These are phyloP conservation scores for Tethea ocularis DNA, from an alignment of 2,888 invertebrate species.

Conservation along the genomic window DNA sequence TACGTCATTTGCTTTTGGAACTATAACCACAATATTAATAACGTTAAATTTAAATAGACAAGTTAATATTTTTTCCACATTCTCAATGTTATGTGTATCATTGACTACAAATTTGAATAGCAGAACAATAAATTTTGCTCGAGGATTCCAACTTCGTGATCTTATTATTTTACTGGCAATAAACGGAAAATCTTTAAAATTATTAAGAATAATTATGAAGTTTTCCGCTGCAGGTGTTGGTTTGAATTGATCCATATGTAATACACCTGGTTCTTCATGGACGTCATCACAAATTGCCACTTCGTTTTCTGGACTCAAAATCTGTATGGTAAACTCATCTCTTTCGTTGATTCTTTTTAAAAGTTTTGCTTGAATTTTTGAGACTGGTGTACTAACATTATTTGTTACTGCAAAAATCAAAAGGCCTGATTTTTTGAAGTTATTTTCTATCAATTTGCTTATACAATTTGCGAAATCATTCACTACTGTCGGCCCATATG, in stretches of 20 bases:
- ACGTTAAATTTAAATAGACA: conserved; percentile 64
- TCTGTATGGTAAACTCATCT: conserved; percentile 46
- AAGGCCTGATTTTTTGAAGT: conserved; percentile 55
- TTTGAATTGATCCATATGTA: conserved; percentile 49
- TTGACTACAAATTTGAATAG: conserved; percentile 44
- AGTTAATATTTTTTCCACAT: conserved; percentile 56
- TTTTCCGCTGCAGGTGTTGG: conserved; percentile 54
- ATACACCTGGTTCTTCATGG: conserved; percentile 29
- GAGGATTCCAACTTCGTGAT: conserved; percentile 69
- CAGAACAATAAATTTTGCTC: conserved; percentile 62
- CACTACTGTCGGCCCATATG: conserved; percentile 55
- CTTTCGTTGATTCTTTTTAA: conserved; percentile 48
- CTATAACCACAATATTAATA: conserved; percentile 54
- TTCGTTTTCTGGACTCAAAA: conserved; percentile 46
- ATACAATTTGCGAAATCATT: conserved; percentile 58
- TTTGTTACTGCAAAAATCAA: conserved; percentile 54
- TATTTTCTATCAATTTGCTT: conserved; percentile 45
- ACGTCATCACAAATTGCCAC: conserved; percentile 43
- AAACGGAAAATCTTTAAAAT: conserved; percentile 51
- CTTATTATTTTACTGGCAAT: conserved; percentile 52
- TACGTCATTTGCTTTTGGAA: conserved; percentile 52
- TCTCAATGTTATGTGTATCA: conserved; percentile 31
- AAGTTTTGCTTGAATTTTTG: conserved; percentile 47
- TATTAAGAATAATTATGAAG: conserved; percentile 59
- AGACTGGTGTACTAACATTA: conserved; percentile 46